A percentile compares a stretch with the other conserved stretches of the same genome.
Evolutionary conservation across 2,113 vertebrate genomes (phyloP).

Genomic region (Aspiorhynchus laticeps): DNA sequence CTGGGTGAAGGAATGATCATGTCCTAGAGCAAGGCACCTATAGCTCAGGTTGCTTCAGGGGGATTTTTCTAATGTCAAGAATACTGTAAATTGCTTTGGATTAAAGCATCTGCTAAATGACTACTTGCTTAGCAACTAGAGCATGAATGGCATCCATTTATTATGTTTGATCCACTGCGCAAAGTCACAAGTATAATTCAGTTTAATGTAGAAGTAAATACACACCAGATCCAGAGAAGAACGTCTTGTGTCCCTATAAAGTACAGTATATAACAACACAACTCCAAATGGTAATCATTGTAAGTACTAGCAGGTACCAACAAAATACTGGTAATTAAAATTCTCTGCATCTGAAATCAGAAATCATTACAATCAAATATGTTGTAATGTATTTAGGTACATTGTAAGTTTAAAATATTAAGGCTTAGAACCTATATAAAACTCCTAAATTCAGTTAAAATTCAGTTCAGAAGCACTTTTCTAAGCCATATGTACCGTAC

Average conservation of each 20-base stretch:
- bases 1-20: not conserved
- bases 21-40: not conserved
- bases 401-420: not conserved
- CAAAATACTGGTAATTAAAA: not conserved
- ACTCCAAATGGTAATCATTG: not conserved
- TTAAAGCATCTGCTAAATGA: not conserved
- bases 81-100: not conserved
- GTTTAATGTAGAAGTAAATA: no score
- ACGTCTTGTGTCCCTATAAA: no score
- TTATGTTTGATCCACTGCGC: no score
- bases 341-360: no score
- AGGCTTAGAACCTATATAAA: not conserved
- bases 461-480: not conserved
- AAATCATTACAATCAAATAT: no score
- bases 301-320: not conserved
- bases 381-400: not conserved
- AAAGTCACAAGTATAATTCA: no score
- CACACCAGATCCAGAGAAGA: no score
- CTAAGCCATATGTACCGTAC: not conserved
- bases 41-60: not conserved
- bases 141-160: no score
- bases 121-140: not conserved
- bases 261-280: no score
- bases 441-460: not conserved
- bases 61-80: not conserved